These are phyloP conservation scores for Neocloeon triangulifer DNA, from an alignment of 1,140 invertebrate genomes.

Conservation along the genomic window DNA sequence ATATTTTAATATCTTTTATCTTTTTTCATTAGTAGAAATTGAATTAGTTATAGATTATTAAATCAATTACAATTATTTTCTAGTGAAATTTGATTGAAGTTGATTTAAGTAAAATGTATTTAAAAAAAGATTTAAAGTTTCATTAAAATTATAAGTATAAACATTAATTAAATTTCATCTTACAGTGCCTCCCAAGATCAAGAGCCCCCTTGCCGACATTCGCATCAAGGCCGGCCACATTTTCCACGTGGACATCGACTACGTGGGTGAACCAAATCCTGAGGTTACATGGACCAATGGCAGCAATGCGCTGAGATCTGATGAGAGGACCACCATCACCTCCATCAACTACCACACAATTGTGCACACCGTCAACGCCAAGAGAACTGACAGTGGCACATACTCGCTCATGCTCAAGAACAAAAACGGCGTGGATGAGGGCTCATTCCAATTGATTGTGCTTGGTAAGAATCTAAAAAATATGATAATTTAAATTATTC, in stretches of 20 bases:
- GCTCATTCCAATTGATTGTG: slow-evolving; percentile 71
- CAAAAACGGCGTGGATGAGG: slow-evolving; percentile 71
- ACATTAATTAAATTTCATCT: slow-evolving; percentile 6
- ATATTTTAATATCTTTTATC: not conserved
- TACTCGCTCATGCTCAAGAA: slow-evolving; percentile 67
- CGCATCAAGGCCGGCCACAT: slow-evolving; percentile 80
- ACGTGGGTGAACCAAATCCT: slow-evolving; percentile 73
- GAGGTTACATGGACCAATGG: slow-evolving; percentile 66
- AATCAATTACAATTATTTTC: too few relatives aligned
- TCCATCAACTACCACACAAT: slow-evolving; percentile 79
- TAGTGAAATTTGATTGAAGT: too few relatives aligned
- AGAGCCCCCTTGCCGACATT: slow-evolving; percentile 67
- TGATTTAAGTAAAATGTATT: too few relatives aligned
- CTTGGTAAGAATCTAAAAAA: slow-evolving; percentile 23
- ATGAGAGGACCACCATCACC: slow-evolving; percentile 64
- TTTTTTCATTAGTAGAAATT: not conserved
- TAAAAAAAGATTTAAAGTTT: slow-evolving; percentile 3
- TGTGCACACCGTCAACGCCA: slow-evolving; percentile 72
- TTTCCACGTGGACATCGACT: slow-evolving; percentile 78
- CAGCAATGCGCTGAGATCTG: slow-evolving; percentile 42
- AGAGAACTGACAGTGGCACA: slow-evolving; percentile 58
- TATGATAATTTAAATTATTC: not conserved
- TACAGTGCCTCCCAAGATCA: slow-evolving; percentile 73
- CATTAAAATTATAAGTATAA: too few relatives aligned
- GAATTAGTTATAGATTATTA: not conserved